phyloP scores from a whole-genome alignment of 2,888 invertebrate species.

The Lomographa bimaculata region DNA sequence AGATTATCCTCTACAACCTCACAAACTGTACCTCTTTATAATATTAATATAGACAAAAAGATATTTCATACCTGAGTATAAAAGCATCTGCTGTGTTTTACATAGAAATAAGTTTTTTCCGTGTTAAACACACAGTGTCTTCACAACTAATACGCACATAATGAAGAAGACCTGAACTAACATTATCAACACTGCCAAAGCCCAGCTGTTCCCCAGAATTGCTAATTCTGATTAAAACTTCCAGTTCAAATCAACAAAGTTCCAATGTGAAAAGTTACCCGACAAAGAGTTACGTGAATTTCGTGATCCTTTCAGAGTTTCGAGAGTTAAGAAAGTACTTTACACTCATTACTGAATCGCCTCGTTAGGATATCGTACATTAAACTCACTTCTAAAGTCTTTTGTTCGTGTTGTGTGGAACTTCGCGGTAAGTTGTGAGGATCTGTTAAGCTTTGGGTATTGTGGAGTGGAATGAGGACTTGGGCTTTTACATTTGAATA shows the following conservation, averaged over 20 bases:
- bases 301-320: conserved; percentile 23
- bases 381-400: conserved; percentile 21
- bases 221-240: conserved; percentile 36
- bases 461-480: too few relatives aligned
- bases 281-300: conserved; percentile 25
- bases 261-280: conserved; percentile 23
- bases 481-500: too few relatives aligned
- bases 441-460: conserved; percentile 5
- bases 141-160: too few relatives aligned
- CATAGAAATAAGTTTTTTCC: too few relatives aligned
- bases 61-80: too few relatives aligned
- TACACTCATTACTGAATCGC: conserved; percentile 17
- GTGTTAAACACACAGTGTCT: too few relatives aligned
- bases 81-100: too few relatives aligned
- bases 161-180: too few relatives aligned
- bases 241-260: conserved; percentile 26
- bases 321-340: conserved; percentile 21
- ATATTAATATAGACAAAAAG: too few relatives aligned
- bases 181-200: conserved; percentile 2
- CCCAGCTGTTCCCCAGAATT: conserved; percentile 18
- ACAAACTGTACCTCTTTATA: too few relatives aligned
- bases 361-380: conserved; percentile 23
- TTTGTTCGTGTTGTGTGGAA: conserved; percentile 17
- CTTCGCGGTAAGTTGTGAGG: conserved; percentile 12
- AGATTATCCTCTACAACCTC: too few relatives aligned